Base-by-base conservation (phyloP, 92 coral and sea anemone genomes). In the Phymanthus crucifer region DNA sequence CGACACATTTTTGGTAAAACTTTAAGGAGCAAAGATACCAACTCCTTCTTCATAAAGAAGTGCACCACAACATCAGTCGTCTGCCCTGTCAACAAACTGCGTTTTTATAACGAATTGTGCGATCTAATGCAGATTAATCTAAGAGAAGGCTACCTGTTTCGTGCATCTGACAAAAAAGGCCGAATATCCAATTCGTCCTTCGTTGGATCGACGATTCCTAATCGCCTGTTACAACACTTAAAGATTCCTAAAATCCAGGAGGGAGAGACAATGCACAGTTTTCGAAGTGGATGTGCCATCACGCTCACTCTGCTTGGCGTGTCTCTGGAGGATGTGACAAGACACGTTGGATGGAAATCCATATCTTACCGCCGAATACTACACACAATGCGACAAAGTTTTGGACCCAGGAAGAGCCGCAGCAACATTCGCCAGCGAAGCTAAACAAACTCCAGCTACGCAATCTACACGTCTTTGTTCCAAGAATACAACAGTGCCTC, bases 231-330 rank as follows among this genome's bases (percentile, higher is more conserved):
- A 12, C 36, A 6, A 2, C n/a, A 81, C 70, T 75, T 86, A 16
- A 32, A 19, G 69, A 19, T 67, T 27, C 56, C 38, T n/a, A 31
- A 58, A 14, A 70, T 86, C 74, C 67, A 82, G 50, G 81, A 73
- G 3, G 88, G 79, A 27, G 84, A 84, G 65, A 78, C 88, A n/a
- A 32, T 73, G 36, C 79, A 84, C 31, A 84, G 88, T 67, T 78
- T 84, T n/a, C 71, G 80, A 16, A 16, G 71, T n/a, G 84, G 88
- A 14, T 78, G 79, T 33, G 47, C 84, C 1, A 84, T 84, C 14
- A 84, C 79, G 2, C 1, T 85, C 36, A 32, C 85, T 2, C 43
- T 85, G 0, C 18, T 74, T 32, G 85, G 85, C 23, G 85, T 48
- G 6, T 36, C 80, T 1, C 17, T 19, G 8, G 80, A 64, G 21